Evolutionary conservation across 1,140 invertebrate species (phyloP), one percentile per base, ranked within the genome.

Genomic region (Neelides sp.): DNA sequence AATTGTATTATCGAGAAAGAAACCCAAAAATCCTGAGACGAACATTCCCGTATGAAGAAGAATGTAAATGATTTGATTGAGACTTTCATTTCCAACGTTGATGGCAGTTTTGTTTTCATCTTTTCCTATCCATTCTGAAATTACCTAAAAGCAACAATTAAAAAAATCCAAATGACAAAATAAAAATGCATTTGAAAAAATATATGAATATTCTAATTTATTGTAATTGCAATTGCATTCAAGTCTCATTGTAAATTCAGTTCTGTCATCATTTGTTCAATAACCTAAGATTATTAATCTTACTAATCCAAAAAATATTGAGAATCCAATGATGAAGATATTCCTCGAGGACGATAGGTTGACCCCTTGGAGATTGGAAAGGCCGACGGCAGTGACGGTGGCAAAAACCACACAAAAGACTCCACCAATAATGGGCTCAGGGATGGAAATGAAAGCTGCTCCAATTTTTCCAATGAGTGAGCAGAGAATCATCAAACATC

Each of bases 371-470:
- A 90, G 70, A 15, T 83, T 81, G 0, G 85, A 87, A 1, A 90
- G 66, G 54, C 80, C 79, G 76, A 63, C 56, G 61, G 66, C 61
- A 36, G 56, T 57, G 15, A 63, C 58, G 0, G 54, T 57, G 24
- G 85, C 85, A 64, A 89, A 88, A 77, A 86, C 84, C 2, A 89
- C 75, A 57, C 85, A 85, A 66, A 89, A 86, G 44, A 85, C 76
- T 2, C 87, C 88, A 0, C 86, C 88, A 1, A 91, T 75, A n/a
- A 91, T 79, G 0, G 86, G 85, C 62, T 85, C 81, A 2, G 88
- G 87, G 47, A 92, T 90, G 43, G 87, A 83, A 37, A 89, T 83
- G 63, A 92, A 89, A 3, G 87, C 68, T 0, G 85, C 85, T 8
- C 85, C 83, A 60, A 91, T 77, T 67, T 90, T 85, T 35, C 82